phyloP scores from a whole-genome alignment of 2,888 invertebrate genomes.

The Aplocera efformata region DNA sequence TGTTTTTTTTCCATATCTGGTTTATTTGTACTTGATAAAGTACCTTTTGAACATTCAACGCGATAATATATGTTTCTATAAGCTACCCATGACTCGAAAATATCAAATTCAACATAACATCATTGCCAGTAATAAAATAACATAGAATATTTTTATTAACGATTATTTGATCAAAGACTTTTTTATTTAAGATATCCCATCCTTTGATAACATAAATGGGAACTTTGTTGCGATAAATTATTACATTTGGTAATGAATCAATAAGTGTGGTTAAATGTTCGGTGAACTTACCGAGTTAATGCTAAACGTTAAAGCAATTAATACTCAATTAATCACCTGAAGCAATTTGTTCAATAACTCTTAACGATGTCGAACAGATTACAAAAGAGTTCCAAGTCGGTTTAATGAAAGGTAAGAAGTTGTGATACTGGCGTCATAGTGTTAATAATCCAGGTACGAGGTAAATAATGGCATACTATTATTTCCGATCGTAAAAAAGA shows the following conservation, averaged over 20 bases:
- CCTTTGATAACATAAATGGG: no score
- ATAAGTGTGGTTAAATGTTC: constrained; percentile 33
- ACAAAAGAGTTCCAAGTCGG: constrained; percentile 13
- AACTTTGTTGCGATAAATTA: no score
- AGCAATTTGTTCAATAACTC: constrained; percentile 71
- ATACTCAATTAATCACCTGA: constrained; percentile 70
- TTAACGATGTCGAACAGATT: constrained; percentile 47
- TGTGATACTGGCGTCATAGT: constrained; percentile 31
- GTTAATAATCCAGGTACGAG: constrained; percentile 2
- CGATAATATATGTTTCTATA: no score
- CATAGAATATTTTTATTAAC: no score
- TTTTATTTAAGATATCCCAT: no score
- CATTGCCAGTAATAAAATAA: no score
- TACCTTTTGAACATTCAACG: no score
- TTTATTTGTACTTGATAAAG: no score
- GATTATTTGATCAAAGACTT: no score
- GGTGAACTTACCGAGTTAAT: constrained; percentile 48
- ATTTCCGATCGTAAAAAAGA: no score
- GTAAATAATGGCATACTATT: neutral
- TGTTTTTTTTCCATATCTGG: no score
- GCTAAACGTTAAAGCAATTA: constrained; percentile 76
- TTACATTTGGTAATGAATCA: constrained; percentile 7
- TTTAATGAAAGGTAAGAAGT: constrained; percentile 43
- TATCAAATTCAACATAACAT: constrained; percentile 1
- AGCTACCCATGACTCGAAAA: no score